Evolutionary conservation across 2,113 vertebrate species (phyloP).

Genomic region (Anas platyrhynchos): DNA sequence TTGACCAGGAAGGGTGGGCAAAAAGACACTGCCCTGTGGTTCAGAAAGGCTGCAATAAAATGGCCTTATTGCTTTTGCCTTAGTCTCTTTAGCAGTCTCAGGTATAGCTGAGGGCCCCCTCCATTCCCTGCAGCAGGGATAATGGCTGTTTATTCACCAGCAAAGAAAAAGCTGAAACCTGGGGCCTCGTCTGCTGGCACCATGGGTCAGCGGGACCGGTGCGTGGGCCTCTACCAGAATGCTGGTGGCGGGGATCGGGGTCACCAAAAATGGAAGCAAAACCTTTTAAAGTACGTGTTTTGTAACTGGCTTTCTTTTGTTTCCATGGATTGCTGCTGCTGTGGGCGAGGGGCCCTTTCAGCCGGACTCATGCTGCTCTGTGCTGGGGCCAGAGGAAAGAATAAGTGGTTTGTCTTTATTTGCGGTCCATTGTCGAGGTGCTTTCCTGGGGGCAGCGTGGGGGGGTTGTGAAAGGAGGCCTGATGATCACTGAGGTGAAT

Average conservation of each 20-base stretch:
- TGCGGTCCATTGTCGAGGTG: not conserved
- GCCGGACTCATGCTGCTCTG: not conserved
- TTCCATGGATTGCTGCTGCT: not conserved
- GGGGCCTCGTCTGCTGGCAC: rapidly evolving
- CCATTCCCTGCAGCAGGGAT: rapidly evolving
- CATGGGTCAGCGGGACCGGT: rapidly evolving
- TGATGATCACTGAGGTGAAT: not conserved
- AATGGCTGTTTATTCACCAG: not conserved
- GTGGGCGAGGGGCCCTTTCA: slow-evolving; percentile 29
- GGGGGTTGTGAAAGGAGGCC: not conserved
- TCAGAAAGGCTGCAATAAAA: not conserved
- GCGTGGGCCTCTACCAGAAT: not conserved
- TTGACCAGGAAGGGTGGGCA: rapidly evolving
- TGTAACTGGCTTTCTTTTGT: not conserved
- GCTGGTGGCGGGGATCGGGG: rapidly evolving
- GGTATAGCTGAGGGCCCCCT: not conserved
- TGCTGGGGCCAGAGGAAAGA: not conserved
- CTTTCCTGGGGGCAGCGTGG: not conserved
- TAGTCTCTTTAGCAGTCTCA: rapidly evolving
- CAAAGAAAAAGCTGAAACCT: not conserved
- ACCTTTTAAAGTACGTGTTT: not conserved
- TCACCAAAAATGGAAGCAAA: not conserved
- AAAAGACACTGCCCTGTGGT: rapidly evolving
- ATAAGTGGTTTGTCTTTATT: not conserved
- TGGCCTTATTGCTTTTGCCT: not conserved